Evolutionary conservation across 2,888 invertebrate genomes (phyloP), one percentile per base, ranked within the genome.

Genomic region (Apamea monoglypha): DNA sequence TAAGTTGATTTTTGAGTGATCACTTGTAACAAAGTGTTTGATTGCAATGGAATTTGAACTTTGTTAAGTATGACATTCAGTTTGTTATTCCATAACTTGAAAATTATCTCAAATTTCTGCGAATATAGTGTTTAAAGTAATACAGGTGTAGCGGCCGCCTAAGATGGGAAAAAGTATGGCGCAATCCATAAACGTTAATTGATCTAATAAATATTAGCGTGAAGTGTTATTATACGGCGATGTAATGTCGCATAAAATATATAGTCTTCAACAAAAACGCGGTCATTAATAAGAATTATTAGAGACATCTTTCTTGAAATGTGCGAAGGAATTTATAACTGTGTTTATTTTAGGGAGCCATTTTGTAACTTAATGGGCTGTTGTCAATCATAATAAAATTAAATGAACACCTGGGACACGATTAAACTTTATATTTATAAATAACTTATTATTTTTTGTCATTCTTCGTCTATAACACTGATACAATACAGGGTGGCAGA

Each of bases 141-240:
- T n/a, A n/a, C n/a, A n/a, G 5, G 61, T 29, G 29, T 61, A 61
- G 16, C 2, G 16, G 2, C 61, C 61, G 29, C 69, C 69, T 32
- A 32, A 92, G 82, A 89, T 87, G 81, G 81, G 69, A 86, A 86
- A 87, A 88, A 82, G 84, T 87, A 78, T 84, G 89, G 89, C 74
- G 66, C 83, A 87, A 89, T 85, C 69, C 67, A 81, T 80, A 73
- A 76, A 78, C 82, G 82, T 78, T 81, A 81, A 81, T 73, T 72
- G 64, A 67, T 25, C 67, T 61, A 36, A 81, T 86, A 82, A 83
- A 80, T 82, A 80, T 81, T 70, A 74, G 75, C 63, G 75, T 63
- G 67, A 80, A 74, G 73, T 80, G 71, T 79, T 77, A 78, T 82
- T 82, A 85, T 74, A 78, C 73, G 84, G 63, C 63, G 61, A 73